Evolutionary conservation across 2,797 vertebrate genomes (phyloP), one percentile per base, ranked within the genome.

Genomic region (Amblyopsis hoosieri): DNA sequence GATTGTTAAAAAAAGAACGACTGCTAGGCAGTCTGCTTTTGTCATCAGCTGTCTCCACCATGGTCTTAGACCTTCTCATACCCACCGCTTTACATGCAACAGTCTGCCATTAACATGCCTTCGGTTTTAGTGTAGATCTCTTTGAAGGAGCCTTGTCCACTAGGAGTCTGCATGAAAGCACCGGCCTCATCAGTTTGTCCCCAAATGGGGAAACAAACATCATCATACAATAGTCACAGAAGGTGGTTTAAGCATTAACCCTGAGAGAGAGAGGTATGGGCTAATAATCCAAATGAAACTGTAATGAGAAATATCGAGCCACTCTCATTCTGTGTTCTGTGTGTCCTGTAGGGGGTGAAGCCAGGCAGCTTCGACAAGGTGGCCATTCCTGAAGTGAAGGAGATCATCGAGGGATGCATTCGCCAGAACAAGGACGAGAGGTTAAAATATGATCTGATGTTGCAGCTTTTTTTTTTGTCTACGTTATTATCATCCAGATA

Each of bases 331-430:
- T 66, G 52, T 63, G 62, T 74, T 87, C 56, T 93, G 79, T 92
- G 88, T 92, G 85, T 87, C 76, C 83, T 84, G 11, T 89, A 99
- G 98, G 97, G 98, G 58, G 96, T 99, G 83, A 99, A 99, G 82
- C 98, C 98, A 13, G 96, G 93, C 84, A 99, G 98, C 92, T 99
- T 99, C 0, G 96, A 99, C 92, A 99, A 99, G 92, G 97, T 99
- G 84, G 97, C 97, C 78, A 97, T 98, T 89, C 97, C 97, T 67
- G 97, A 99, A 89, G 97, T 99, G 66, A 99, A 99, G 85, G 97
- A 99, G 90, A 99, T 99, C 83, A 99, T 99, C 48, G 98, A 99
- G 87, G 97, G 97, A 83, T 99, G 98, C 78, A 99, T 99, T 81
- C 94, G 95, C 12, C 97, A 99, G 85, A 98, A 98, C 89, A 99